Conservation (phyloP, 2,113 vertebrate genomes). For the Megaleporinus macrocephalus region DNA sequence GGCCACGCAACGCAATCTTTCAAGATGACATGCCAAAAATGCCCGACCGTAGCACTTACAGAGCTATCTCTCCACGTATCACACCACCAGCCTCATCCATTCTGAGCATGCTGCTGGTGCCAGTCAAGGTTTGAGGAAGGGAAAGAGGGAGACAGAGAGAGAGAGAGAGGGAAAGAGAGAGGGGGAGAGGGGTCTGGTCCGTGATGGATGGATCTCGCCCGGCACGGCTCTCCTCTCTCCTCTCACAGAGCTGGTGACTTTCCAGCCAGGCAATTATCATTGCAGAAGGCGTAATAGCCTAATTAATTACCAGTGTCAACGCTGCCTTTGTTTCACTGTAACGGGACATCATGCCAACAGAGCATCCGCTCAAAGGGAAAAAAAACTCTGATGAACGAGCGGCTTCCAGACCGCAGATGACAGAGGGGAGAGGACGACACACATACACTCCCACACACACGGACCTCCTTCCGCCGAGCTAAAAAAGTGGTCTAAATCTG, state of each 20-base stretch:
- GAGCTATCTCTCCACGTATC: conserved; percentile 66
- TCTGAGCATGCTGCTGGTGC: conserved; percentile 64
- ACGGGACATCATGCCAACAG: conserved; percentile 88
- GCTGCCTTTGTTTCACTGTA: conserved; percentile 92
- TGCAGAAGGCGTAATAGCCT: conserved; percentile 98
- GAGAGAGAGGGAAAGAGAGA: conserved; percentile 67
- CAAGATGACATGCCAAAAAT: not conserved
- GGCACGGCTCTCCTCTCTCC: conserved; percentile 83
- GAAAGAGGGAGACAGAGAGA: conserved; percentile 65
- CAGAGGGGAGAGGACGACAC: conserved; percentile 22
- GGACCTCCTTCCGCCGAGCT: not conserved
- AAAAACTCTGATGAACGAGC: conserved; percentile 71
- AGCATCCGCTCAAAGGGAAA: conserved; percentile 78
- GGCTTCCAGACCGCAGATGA: conserved; percentile 39
- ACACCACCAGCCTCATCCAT: conserved; percentile 71
- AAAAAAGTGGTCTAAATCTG: not conserved
- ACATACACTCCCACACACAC: conserved; percentile 7
- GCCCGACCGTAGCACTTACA: conserved; percentile 57
- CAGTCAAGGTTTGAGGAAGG: conserved; percentile 84
- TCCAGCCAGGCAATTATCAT: conserved; percentile 99
- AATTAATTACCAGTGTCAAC: conserved; percentile 99
- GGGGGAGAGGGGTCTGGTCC: conserved; percentile 60
- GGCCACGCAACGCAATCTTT: not conserved
- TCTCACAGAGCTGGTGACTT: conserved; percentile 94
- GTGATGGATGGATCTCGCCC: conserved; percentile 90